Conservation (phyloP, 2,113 vertebrate genomes). For the Aptenodytes forsteri region DNA sequence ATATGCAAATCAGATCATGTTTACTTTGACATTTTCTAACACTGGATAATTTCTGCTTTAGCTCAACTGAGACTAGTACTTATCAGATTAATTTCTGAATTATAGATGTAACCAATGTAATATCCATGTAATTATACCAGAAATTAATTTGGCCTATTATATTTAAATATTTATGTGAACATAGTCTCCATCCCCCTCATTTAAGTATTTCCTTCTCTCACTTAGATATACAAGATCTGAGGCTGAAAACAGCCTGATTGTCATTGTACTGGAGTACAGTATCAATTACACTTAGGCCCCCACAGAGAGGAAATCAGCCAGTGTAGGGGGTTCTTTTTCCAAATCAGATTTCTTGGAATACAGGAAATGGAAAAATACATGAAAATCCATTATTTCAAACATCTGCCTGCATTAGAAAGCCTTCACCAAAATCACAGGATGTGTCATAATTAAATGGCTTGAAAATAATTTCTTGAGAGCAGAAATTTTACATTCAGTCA, state of each 20-base stretch:
- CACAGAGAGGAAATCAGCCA: not conserved
- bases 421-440: not conserved
- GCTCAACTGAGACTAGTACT: not conserved
- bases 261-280: not conserved
- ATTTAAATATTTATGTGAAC: conserved; percentile 40
- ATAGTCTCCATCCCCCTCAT: not conserved
- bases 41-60: conserved; percentile 1
- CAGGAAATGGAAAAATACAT: not conserved
- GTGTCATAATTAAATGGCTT: conserved; percentile 6
- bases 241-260: not conserved
- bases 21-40: not conserved
- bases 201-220: conserved; percentile 2
- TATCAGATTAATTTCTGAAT: conserved; percentile 30
- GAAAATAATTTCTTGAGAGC: conserved; percentile 24
- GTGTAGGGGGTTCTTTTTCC: not conserved
- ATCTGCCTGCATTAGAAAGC: not conserved
- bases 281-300: not conserved
- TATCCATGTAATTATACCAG: not conserved
- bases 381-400: conserved; percentile 26
- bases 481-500: conserved; percentile 3
- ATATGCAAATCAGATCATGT: not conserved
- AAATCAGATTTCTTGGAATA: conserved; percentile 27
- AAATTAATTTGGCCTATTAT: conserved; percentile 11
- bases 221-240: not conserved
- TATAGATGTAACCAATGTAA: not conserved